Conservation (phyloP, 2,888 invertebrate species). For the Ptilodon capucinus region DNA sequence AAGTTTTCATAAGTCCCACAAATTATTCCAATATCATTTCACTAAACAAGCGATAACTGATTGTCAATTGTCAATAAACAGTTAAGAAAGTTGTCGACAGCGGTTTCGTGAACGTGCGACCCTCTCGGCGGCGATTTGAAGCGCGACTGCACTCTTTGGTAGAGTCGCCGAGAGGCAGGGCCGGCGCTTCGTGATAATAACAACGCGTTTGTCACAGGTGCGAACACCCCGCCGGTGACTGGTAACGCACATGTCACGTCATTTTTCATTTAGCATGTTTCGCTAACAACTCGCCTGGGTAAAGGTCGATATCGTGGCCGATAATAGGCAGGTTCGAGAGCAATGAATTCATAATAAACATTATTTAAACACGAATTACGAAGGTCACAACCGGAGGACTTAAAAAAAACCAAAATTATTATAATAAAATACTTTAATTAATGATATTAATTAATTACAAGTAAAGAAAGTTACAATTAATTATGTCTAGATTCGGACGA, state of each 20-base stretch:
- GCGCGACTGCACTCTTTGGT: constrained; percentile 25
- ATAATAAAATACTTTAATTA: no score
- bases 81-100: background rate
- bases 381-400: no score
- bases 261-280: background rate
- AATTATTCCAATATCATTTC: constrained; percentile 11
- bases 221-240: constrained; percentile 10
- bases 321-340: no score
- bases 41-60: constrained; percentile 9
- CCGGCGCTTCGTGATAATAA: constrained; percentile 3
- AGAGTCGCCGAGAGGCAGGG: constrained; percentile 3
- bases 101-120: background rate
- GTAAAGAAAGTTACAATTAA: no score
- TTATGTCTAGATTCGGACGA: no score
- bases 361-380: no score
- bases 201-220: constrained; percentile 5
- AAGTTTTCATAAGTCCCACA: constrained; percentile 14
- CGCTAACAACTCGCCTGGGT: no score
- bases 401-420: no score
- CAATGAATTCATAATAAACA: no score
- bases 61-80: constrained; percentile 3
- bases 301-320: no score
- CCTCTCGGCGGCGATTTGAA: constrained; percentile 19
- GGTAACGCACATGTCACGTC: constrained; percentile 1
- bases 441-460: no score